Conservation (phyloP, 2,797 vertebrate species). For the Poecilia gillii region DNA sequence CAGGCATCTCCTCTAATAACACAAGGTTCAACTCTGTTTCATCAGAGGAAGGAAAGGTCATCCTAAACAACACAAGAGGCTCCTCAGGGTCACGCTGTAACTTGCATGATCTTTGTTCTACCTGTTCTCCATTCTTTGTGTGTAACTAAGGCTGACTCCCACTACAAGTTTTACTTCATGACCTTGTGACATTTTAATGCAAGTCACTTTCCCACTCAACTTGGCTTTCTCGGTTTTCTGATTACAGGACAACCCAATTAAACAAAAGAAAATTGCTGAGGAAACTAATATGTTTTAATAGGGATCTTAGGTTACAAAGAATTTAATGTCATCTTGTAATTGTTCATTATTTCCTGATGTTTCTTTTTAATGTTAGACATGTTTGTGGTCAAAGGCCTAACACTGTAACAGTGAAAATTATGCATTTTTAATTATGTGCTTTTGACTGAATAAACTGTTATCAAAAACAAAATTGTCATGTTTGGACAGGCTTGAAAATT, state of each 20-base stretch:
- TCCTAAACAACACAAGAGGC: conserved; percentile 23
- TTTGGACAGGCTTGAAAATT: background rate
- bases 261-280: background rate
- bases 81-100: conserved; percentile 11
- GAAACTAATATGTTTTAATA: background rate
- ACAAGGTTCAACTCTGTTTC: conserved; percentile 16
- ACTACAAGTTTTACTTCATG: background rate
- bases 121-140: conserved; percentile 15
- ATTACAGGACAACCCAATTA: background rate
- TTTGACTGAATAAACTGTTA: background rate
- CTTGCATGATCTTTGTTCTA: conserved; percentile 18
- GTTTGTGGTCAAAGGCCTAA: background rate
- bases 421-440: background rate
- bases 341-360: background rate
- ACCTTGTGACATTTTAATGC: background rate
- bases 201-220: background rate
- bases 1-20: conserved; percentile 40
- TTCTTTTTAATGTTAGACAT: background rate
- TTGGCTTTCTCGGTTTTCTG: background rate
- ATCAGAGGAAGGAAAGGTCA: conserved; percentile 31
- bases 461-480: background rate
- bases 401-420: background rate
- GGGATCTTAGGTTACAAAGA: background rate
- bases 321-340: background rate
- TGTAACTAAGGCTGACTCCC: conserved; percentile 5